Evolutionary conservation across 2,888 invertebrate species (phyloP).

Genomic region (Nymphalis urticae): DNA sequence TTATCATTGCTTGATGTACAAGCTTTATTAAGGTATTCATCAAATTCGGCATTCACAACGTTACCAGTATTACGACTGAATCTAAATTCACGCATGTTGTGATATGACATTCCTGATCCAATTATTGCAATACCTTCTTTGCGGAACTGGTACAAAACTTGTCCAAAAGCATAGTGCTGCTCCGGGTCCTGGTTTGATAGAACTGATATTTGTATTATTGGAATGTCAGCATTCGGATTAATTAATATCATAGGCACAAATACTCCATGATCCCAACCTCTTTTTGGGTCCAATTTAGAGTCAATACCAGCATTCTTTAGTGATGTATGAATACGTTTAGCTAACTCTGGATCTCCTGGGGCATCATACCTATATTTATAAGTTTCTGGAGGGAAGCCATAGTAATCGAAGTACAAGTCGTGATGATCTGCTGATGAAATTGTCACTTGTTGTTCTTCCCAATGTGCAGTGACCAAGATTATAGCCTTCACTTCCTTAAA

Average conservation of each 20-base stretch:
- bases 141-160: conserved; percentile 60
- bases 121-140: conserved; percentile 70
- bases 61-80: conserved; percentile 44
- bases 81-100: conserved; percentile 73
- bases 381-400: conserved; percentile 73
- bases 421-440: conserved; percentile 73
- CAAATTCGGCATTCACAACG: conserved; percentile 69
- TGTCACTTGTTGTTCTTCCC: conserved; percentile 68
- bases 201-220: conserved; percentile 72
- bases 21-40: conserved; percentile 62
- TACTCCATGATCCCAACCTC: conserved; percentile 79
- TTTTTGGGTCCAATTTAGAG: conserved; percentile 62
- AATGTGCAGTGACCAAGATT: conserved; percentile 73
- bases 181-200: conserved; percentile 63
- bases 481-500: conserved; percentile 68
- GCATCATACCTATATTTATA: conserved; percentile 73
- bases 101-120: conserved; percentile 76
- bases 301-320: conserved; percentile 62
- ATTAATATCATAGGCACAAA: conserved; percentile 78
- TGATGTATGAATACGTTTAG: conserved; percentile 57
- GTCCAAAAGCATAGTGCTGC: conserved; percentile 66
- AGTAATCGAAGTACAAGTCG: conserved; percentile 72
- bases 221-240: conserved; percentile 68
- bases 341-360: conserved; percentile 66
- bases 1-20: conserved; percentile 61